phyloP scores from a whole-genome alignment of 2,797 vertebrate species.

The Sebastes elongatus region DNA sequence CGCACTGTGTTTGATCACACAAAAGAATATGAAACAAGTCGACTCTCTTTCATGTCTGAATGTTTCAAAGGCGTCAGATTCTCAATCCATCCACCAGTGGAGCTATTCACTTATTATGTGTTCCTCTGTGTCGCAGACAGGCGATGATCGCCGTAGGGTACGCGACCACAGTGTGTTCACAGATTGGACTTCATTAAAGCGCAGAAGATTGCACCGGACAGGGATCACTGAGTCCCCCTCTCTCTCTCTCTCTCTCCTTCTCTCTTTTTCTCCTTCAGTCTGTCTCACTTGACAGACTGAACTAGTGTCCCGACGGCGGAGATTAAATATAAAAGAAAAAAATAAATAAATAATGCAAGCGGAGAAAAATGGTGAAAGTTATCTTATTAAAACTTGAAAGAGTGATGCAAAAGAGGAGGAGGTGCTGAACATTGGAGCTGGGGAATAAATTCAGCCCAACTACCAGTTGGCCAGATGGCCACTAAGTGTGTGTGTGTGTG shows the following conservation, averaged over 20 bases:
- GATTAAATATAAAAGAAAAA: conserved; percentile 72
- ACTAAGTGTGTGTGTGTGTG: not conserved
- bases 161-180: conserved; percentile 64
- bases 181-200: conserved; percentile 82
- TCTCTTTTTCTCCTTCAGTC: conserved; percentile 32
- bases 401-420: conserved; percentile 58
- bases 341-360: conserved; percentile 64
- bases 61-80: conserved; percentile 51
- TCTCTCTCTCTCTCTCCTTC: conserved; percentile 2
- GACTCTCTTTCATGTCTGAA: conserved; percentile 62
- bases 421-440: conserved; percentile 32
- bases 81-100: conserved; percentile 24
- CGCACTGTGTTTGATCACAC: conserved; percentile 45
- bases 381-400: conserved; percentile 83
- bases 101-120: conserved; percentile 54
- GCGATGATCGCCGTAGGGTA: conserved; percentile 58
- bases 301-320: conserved; percentile 56
- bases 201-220: conserved; percentile 73
- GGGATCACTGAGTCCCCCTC: conserved; percentile 60
- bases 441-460: conserved; percentile 30
- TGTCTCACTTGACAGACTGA: conserved; percentile 57
- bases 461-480: conserved; percentile 47
- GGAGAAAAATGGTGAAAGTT: conserved; percentile 67
- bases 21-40: conserved; percentile 53
- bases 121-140: conserved; percentile 53